phyloP scores from a whole-genome alignment of 1,140 invertebrate species.

The Meloidogyne floridensis region DNA sequence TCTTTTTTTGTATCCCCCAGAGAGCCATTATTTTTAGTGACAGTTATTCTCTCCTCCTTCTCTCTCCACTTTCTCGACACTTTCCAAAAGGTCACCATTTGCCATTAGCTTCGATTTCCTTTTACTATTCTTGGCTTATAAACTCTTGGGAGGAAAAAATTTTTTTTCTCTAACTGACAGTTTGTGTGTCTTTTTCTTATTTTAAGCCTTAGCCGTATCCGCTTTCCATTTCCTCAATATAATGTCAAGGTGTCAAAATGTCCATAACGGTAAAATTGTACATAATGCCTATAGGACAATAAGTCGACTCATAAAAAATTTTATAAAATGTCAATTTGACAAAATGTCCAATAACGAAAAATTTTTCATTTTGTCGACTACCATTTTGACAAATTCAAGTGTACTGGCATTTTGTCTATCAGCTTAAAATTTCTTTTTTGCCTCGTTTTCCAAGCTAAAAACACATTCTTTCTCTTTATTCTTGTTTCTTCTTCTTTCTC shows the following conservation, averaged over 20 bases:
- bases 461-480: background rate
- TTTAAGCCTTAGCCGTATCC: background rate
- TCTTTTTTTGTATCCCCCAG: background rate
- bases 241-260: background rate
- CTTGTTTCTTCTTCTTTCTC: background rate
- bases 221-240: background rate
- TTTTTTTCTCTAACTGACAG: background rate
- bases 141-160: background rate
- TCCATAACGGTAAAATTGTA: background rate
- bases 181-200: background rate
- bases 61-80: background rate
- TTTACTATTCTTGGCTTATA: background rate
- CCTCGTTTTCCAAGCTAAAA: background rate
- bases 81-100: background rate
- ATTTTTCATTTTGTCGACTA: background rate
- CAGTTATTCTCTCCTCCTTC: background rate
- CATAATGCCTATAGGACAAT: background rate
- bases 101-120: background rate
- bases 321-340: background rate
- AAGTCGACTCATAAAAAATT: too few relatives aligned
- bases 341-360: background rate
- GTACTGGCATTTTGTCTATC: background rate
- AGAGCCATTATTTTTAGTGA: conserved; percentile 5
- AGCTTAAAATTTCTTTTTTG: background rate
- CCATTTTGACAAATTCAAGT: background rate